Conservation (phyloP, 2,888 invertebrate species). For the Hypercompe scribonia region DNA sequence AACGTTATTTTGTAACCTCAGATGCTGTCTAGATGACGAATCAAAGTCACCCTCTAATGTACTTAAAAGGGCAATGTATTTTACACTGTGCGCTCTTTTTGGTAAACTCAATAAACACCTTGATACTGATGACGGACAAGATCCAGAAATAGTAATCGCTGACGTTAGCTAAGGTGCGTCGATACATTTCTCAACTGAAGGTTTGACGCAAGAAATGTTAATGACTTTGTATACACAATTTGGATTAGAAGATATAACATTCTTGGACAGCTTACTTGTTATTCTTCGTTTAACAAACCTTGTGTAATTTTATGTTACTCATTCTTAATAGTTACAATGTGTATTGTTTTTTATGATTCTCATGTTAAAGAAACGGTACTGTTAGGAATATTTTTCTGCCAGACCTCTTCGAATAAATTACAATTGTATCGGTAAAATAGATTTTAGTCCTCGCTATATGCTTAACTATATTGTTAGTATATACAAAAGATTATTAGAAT, state of each 20-base stretch:
- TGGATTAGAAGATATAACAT: conserved; percentile 44
- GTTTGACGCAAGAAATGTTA: conserved; percentile 77
- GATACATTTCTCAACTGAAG: conserved; percentile 64
- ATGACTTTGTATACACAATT: conserved; percentile 66
- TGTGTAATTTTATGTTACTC: not conserved
- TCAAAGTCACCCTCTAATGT: conserved; percentile 60
- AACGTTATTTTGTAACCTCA: conserved; percentile 43
- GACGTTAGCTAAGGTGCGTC: conserved; percentile 69
- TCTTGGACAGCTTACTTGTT: conserved; percentile 24
- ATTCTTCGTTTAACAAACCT: not conserved
- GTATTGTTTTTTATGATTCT: not conserved
- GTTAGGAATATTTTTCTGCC: not conserved
- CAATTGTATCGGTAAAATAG: not conserved
- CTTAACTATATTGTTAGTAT: conserved; percentile 51
- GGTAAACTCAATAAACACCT: conserved; percentile 67
- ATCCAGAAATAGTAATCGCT: conserved; percentile 74
- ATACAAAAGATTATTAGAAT: conserved; percentile 59
- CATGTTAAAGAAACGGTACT: not conserved
- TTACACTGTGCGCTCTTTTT: conserved; percentile 56
- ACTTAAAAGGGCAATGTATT: conserved; percentile 59
- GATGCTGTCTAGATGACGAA: conserved; percentile 62
- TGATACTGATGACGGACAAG: conserved; percentile 66
- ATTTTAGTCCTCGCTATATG: conserved; percentile 21
- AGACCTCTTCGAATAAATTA: not conserved
- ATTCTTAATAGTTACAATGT: not conserved